phyloP scores from a whole-genome alignment of 2,113 vertebrate species.

The Oriolus oriolus region DNA sequence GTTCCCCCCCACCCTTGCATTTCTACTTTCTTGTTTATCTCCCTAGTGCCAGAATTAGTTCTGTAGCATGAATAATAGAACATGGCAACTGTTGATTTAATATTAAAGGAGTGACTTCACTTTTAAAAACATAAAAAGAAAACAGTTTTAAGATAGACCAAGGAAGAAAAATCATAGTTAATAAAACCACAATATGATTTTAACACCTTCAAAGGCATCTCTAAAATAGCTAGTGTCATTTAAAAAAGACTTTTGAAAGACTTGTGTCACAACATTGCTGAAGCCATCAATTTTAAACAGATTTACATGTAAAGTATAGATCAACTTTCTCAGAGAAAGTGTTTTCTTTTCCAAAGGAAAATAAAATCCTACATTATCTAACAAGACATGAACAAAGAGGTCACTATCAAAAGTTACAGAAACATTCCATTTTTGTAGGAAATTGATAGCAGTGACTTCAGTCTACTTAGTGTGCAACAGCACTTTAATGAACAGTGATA shows the following conservation, averaged over 20 bases:
- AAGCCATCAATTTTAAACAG: constrained; percentile 22
- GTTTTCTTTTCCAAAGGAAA: background rate
- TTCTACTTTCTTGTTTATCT: background rate
- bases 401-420: constrained; percentile 14
- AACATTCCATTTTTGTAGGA: constrained; percentile 10
- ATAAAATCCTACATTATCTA: background rate
- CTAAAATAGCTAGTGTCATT: constrained; percentile 35
- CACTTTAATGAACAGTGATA: constrained; percentile 27
- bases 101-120: background rate
- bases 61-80: background rate
- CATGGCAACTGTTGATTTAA: background rate
- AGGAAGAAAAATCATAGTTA: constrained; percentile 5
- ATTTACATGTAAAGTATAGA: constrained; percentile 20
- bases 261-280: background rate
- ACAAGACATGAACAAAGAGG: background rate
- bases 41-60: background rate
- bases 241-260: constrained; percentile 19
- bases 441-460: constrained; percentile 40
- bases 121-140: background rate
- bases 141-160: background rate
- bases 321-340: background rate
- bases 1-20: rapidly evolving
- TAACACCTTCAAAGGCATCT: constrained; percentile 8
- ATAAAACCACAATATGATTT: constrained; percentile 45
- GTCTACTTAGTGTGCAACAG: background rate